Evolutionary conservation across 2,113 vertebrate species (phyloP).

Genomic region (Loxodonta africana): DNA sequence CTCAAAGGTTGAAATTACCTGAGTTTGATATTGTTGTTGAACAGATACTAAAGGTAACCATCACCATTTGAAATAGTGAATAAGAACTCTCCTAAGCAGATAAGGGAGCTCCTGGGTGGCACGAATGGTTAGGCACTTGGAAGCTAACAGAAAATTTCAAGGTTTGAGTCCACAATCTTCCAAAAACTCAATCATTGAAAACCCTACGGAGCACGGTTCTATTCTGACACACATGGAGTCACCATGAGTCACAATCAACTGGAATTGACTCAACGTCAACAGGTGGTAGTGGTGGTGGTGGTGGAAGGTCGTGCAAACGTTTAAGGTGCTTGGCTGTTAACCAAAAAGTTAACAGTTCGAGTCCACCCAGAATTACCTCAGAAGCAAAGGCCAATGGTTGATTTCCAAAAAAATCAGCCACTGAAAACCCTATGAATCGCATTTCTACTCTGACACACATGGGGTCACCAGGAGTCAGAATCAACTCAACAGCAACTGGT

Average conservation of each 20-base stretch:
- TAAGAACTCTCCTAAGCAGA: not conserved
- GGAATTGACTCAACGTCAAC: not conserved
- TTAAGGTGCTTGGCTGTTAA: not conserved
- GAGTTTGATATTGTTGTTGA: not conserved
- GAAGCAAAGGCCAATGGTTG: not conserved
- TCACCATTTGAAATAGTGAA: not conserved
- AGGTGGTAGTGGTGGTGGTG: not conserved
- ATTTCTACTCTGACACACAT: not conserved
- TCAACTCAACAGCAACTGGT: not conserved
- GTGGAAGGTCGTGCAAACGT: not conserved
- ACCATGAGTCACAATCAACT: not conserved
- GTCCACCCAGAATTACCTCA: not conserved
- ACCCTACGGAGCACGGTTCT: not conserved
- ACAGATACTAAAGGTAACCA: not conserved
- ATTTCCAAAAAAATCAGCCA: not conserved
- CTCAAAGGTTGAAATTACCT: not conserved
- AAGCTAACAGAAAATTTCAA: not conserved
- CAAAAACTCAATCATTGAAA: not conserved
- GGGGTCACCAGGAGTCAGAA: not conserved
- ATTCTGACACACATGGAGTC: not conserved
- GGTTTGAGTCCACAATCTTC: not conserved
- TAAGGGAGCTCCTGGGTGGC: not conserved
- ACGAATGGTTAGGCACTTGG: not conserved
- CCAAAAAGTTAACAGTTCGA: not conserved
- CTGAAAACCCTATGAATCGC: not conserved